Evolutionary conservation across 2,888 invertebrate genomes (phyloP).

Genomic region (Cheilosia soror): DNA sequence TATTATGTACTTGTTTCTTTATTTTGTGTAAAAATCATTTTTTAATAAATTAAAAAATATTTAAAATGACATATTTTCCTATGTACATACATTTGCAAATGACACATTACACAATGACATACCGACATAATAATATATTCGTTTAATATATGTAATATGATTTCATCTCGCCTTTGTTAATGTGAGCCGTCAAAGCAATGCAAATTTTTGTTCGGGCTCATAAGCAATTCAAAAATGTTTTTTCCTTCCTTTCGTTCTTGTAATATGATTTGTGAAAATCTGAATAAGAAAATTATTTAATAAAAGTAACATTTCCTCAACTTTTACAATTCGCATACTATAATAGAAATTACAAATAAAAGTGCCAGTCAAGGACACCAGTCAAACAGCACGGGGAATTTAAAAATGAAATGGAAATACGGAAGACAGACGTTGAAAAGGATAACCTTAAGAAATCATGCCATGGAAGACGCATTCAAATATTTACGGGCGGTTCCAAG

Average conservation of each 20-base stretch:
- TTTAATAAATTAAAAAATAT: too few species aligned
- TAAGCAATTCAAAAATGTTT: conserved; percentile 3
- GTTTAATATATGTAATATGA: not conserved
- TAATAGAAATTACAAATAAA: conserved; percentile 3
- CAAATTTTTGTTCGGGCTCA: conserved; percentile 19
- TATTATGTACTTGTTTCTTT: too few species aligned
- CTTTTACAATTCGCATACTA: not conserved
- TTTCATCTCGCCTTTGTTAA: conserved; percentile 7
- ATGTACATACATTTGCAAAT: too few species aligned
- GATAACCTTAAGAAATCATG: conserved; percentile 16
- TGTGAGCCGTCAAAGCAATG: not conserved
- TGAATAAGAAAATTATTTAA: not conserved
- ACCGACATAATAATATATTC: not conserved
- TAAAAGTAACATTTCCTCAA: conserved; percentile 14
- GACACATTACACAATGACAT: too few species aligned
- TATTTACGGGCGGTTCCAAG: conserved; percentile 19
- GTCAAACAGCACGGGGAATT: not conserved
- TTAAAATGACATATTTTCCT: too few species aligned
- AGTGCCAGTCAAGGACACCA: not conserved
- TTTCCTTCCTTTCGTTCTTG: not conserved
- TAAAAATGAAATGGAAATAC: not conserved
- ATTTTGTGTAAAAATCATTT: too few species aligned
- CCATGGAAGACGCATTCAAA: conserved; percentile 6
- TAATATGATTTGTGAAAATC: not conserved
- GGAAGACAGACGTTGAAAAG: not conserved